Conservation (phyloP, 2,888 invertebrate species). For the Hypercompe scribonia region DNA sequence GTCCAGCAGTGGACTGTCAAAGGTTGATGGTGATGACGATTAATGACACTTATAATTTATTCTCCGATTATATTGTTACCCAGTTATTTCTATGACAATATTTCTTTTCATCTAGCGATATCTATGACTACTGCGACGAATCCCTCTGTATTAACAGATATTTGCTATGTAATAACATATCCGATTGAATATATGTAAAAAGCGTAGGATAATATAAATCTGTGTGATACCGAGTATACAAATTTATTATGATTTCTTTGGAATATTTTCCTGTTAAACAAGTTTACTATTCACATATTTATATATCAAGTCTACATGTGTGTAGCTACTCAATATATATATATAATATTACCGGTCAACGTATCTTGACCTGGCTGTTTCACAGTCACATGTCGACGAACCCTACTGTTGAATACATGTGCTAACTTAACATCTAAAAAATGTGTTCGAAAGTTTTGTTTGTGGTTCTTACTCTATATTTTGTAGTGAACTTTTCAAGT, state of each 20-base stretch:
- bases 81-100: too few relatives aligned
- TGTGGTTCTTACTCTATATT: neutral
- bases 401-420: neutral
- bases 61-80: too few relatives aligned
- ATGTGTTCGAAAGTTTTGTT: slow-evolving; percentile 6
- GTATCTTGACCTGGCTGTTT: neutral
- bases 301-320: neutral
- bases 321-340: neutral
- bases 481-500: slow-evolving; percentile 5
- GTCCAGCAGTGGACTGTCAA: too few relatives aligned
- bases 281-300: neutral
- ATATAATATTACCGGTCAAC: neutral
- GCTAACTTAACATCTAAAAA: neutral
- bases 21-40: too few relatives aligned
- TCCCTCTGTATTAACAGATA: too few relatives aligned
- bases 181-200: neutral
- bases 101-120: too few relatives aligned
- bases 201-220: neutral
- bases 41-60: too few relatives aligned
- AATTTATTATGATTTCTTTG: neutral
- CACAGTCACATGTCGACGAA: neutral
- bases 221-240: neutral
- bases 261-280: neutral
- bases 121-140: too few relatives aligned
- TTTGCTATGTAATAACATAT: too few relatives aligned